Conservation (phyloP, 2,888 invertebrate species). For the Hypselothyrea guttata region DNA sequence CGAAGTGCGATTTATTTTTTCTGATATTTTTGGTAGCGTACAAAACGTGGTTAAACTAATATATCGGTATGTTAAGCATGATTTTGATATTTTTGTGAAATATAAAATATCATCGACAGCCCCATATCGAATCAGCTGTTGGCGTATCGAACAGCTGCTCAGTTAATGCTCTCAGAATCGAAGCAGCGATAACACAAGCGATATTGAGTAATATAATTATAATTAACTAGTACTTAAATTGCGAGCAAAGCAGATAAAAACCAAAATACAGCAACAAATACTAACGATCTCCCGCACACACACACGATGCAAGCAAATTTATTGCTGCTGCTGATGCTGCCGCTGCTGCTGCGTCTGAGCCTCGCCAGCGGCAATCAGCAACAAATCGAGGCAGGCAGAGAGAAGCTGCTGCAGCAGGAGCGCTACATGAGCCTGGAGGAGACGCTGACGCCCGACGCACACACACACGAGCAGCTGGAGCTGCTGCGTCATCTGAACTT, state of each 20-base stretch:
- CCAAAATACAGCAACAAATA: neutral
- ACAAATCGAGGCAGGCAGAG: constrained; percentile 39
- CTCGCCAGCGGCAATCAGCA: constrained; percentile 25
- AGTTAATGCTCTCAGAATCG: constrained; percentile 52
- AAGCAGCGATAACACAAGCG: constrained; percentile 64
- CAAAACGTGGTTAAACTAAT: too few species aligned
- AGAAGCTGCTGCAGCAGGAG: constrained; percentile 50
- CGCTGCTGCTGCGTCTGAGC: constrained; percentile 33
- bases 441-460: constrained; percentile 48
- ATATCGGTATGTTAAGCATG: too few species aligned
- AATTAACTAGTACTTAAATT: constrained; percentile 46
- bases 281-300: constrained; percentile 11
- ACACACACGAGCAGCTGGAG: constrained; percentile 63
- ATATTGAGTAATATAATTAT: constrained; percentile 71
- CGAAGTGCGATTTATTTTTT: too few species aligned
- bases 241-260: constrained; percentile 29
- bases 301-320: constrained; percentile 46
- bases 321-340: constrained; percentile 23
- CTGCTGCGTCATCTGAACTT: constrained; percentile 80
- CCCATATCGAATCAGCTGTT: constrained; percentile 42
- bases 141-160: constrained; percentile 35
- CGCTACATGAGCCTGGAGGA: constrained; percentile 56
- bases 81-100: too few species aligned
- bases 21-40: too few species aligned
- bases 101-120: too few species aligned